These are phyloP conservation scores for Cerastis leucographa DNA, from an alignment of 2,888 invertebrate species.

Conservation along the genomic window DNA sequence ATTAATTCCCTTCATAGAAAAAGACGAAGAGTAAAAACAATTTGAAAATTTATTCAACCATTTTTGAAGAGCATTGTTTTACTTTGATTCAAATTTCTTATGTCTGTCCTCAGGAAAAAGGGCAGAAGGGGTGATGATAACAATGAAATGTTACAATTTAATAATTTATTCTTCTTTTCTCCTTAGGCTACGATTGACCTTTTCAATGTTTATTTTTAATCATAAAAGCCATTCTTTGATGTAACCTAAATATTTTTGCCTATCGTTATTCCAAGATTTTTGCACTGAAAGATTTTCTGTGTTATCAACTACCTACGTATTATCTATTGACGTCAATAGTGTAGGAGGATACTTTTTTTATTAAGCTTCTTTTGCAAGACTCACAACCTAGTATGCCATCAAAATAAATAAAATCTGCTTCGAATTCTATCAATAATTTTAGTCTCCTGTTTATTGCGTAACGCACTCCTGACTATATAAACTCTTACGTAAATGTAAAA, in stretches of 20 bases:
- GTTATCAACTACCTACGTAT: not conserved
- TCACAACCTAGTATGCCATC: too few species aligned
- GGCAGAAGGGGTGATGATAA: conserved; percentile 64
- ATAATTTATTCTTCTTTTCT: conserved; percentile 61
- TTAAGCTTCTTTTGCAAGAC: not conserved
- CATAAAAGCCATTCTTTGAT: not conserved
- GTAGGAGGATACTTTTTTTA: conserved; percentile 14
- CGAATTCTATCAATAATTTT: not conserved
- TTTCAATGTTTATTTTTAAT: conserved; percentile 17
- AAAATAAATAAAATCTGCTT: conserved; percentile 2
- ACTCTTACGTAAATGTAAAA: too few species aligned
- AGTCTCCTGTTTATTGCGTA: not conserved
- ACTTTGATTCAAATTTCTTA: conserved; percentile 13
- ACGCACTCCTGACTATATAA: not conserved
- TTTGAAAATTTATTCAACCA: not conserved
- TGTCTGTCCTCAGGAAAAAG: conserved; percentile 27
- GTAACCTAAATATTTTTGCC: not conserved
- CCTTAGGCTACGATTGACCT: conserved; percentile 1
- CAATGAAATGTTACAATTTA: conserved; percentile 70
- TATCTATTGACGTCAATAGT: conserved; percentile 5
- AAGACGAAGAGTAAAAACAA: not conserved
- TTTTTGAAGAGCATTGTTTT: conserved; percentile 13
- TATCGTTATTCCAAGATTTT: not conserved
- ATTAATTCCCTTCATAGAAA: not conserved
- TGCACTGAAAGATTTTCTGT: not conserved